Conservation (phyloP, 2,113 vertebrate species). For the Nothoprocta pentlandii region DNA sequence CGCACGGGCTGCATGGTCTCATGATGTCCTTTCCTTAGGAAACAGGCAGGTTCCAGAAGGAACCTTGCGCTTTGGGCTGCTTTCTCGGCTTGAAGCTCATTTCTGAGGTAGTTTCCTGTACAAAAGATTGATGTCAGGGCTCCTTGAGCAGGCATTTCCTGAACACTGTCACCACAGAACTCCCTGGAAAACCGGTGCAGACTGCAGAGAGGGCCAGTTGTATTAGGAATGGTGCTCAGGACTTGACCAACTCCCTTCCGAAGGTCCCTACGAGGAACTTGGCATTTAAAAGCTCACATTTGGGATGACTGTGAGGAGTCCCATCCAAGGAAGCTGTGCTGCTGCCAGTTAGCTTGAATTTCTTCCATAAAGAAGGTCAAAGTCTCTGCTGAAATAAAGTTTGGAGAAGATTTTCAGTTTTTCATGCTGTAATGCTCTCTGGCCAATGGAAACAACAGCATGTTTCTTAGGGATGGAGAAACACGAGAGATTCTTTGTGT, state of each 20-base stretch:
- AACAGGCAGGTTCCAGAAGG: background rate
- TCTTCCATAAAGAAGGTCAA: background rate
- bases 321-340: background rate
- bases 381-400: background rate
- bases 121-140: background rate
- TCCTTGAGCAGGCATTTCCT: background rate
- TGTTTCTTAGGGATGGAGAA: background rate
- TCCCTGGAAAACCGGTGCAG: background rate
- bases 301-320: background rate
- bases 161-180: background rate
- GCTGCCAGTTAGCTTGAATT: background rate
- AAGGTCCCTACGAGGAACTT: background rate
- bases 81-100: background rate
- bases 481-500: background rate
- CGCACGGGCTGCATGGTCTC: background rate
- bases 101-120: background rate
- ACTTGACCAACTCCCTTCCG: background rate
- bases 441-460: background rate
- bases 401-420: background rate
- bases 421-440: background rate
- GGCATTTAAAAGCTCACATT: background rate
- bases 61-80: background rate
- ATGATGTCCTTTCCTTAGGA: background rate
- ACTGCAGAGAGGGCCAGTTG: background rate
- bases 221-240: background rate